Evolutionary conservation across 2,113 vertebrate genomes (phyloP).

Genomic region (Symphodus melops): DNA sequence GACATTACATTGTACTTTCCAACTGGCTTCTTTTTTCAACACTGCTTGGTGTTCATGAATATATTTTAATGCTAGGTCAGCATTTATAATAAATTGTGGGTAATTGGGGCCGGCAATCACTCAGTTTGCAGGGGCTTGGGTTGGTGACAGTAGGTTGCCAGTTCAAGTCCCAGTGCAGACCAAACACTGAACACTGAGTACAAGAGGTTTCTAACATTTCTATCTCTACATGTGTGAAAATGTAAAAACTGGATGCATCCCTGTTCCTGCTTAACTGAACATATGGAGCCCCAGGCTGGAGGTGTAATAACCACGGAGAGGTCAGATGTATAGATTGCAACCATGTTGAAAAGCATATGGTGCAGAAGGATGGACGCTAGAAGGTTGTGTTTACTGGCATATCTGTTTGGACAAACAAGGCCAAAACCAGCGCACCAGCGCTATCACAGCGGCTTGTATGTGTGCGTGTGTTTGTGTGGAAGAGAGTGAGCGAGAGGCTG

Average conservation of each 20-base stretch:
- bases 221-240: slow-evolving; percentile 1
- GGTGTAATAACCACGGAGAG: slow-evolving; percentile 31
- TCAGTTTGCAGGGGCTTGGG: no score
- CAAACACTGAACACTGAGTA: neutral
- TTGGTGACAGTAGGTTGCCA: no score
- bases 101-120: no score
- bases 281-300: slow-evolving; percentile 29
- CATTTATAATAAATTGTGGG: no score
- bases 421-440: slow-evolving; percentile 20
- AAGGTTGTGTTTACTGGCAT: slow-evolving; percentile 23
- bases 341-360: slow-evolving; percentile 47
- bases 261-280: slow-evolving; percentile 10
- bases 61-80: no score
- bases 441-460: slow-evolving; percentile 10
- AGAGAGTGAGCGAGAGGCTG: slow-evolving; percentile 15
- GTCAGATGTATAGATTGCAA: slow-evolving; percentile 22
- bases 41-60: no score
- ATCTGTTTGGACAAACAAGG: slow-evolving; percentile 12
- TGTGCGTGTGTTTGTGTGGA: neutral
- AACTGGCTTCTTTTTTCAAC: no score
- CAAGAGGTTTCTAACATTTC: neutral
- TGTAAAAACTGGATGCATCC: neutral
- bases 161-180: no score
- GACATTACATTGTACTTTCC: no score
- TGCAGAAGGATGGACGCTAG: neutral